A percentile compares a stretch with the other conserved stretches of the same genome.
phyloP scores from a whole-genome alignment of 2,797 vertebrate genomes.

The Gymnodraco acuticeps region DNA sequence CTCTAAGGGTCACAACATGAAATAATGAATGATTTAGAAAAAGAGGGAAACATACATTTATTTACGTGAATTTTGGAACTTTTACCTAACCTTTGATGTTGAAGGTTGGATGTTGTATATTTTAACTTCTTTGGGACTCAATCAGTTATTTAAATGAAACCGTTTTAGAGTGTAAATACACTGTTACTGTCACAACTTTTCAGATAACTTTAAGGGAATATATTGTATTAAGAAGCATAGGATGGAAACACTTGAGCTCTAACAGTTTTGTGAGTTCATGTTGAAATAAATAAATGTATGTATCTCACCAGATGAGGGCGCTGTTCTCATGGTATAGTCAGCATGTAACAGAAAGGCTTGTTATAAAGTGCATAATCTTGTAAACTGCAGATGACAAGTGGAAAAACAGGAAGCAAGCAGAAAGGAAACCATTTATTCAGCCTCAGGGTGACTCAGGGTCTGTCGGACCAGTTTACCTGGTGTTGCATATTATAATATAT shows the following conservation, averaged over 20 bases:
- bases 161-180: background rate
- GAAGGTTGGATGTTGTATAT: background rate
- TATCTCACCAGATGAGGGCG: conserved; percentile 26
- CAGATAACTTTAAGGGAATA: background rate
- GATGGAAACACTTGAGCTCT: background rate
- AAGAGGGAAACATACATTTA: background rate
- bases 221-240: background rate
- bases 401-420: background rate
- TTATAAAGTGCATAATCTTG: background rate
- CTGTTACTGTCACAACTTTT: background rate
- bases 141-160: too few relatives aligned
- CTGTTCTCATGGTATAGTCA: conserved; percentile 9
- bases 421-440: background rate
- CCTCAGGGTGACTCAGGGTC: background rate
- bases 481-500: conserved; percentile 12
- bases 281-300: background rate
- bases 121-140: background rate
- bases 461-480: conserved; percentile 17
- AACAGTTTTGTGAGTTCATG: background rate
- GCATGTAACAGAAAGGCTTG: fast-evolving
- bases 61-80: background rate
- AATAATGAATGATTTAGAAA: background rate
- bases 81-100: background rate
- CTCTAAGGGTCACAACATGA: background rate
- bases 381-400: background rate